phyloP scores from a whole-genome alignment of 2,888 invertebrate species.

The Yponomeuta cagnagella region DNA sequence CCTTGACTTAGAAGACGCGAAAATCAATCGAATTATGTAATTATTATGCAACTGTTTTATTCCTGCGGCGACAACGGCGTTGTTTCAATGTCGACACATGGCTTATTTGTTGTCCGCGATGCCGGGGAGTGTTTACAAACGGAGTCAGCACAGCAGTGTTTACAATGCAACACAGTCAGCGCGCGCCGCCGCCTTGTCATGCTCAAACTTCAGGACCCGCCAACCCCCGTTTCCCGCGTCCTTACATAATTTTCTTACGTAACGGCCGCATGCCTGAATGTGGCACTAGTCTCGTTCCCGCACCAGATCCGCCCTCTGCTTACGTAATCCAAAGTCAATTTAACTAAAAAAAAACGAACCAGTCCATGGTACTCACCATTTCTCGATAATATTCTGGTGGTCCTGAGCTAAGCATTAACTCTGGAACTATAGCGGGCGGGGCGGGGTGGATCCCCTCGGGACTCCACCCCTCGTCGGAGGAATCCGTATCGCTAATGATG shows the following conservation, averaged over 20 bases:
- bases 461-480: not conserved
- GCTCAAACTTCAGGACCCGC: slow-evolving; percentile 17
- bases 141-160: slow-evolving; percentile 15
- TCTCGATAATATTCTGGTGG: not conserved
- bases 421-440: not conserved
- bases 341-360: not conserved
- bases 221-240: slow-evolving; percentile 35
- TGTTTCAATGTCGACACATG: slow-evolving; percentile 16
- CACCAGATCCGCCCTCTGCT: not conserved
- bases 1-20: not conserved
- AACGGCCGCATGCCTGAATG: slow-evolving; percentile 44
- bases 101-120: slow-evolving; percentile 9
- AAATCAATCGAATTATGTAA: slow-evolving; percentile 17
- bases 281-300: slow-evolving; percentile 2
- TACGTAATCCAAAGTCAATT: not conserved
- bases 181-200: slow-evolving; percentile 15
- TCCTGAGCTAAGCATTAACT: not conserved
- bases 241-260: slow-evolving; percentile 62
- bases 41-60: slow-evolving; percentile 20
- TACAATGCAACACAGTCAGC: slow-evolving; percentile 13
- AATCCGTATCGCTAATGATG: not conserved
- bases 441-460: not conserved
- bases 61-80: slow-evolving; percentile 3
- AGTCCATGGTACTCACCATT: not conserved
- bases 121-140: slow-evolving; percentile 17